These are phyloP conservation scores for Odontamblyopus rebecca DNA, from an alignment of 2,797 vertebrate genomes.

Conservation along the genomic window DNA sequence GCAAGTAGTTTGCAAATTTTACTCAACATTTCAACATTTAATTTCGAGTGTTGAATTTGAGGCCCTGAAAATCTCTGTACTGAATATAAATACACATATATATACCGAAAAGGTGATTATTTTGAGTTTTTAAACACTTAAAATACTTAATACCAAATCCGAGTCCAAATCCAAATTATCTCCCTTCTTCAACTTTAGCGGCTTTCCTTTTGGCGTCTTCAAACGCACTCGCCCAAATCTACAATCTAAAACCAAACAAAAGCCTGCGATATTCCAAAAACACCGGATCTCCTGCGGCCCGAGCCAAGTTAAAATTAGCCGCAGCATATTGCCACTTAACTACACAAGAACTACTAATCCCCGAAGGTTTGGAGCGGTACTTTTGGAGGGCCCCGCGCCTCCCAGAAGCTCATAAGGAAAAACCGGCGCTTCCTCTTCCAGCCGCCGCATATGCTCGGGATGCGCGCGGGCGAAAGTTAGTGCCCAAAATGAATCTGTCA, in stretches of 20 bases:
- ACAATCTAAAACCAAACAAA: constrained; percentile 2
- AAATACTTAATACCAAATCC: too few relatives aligned
- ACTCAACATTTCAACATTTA: too few relatives aligned
- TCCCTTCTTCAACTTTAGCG: neutral
- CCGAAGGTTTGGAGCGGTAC: neutral
- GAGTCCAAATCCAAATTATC: too few relatives aligned
- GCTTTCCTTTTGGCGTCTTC: too few relatives aligned
- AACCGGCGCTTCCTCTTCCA: neutral
- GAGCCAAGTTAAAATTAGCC: constrained; percentile 10
- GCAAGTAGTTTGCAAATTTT: too few relatives aligned
- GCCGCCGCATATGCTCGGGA: constrained; percentile 34
- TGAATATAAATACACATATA: too few relatives aligned
- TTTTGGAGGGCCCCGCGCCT: neutral
- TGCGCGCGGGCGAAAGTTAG: constrained; percentile 41
- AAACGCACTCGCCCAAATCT: too few relatives aligned
- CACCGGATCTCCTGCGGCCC: neutral
- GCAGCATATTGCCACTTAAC: constrained; percentile 8
- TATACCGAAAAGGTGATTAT: too few relatives aligned
- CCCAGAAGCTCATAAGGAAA: neutral
- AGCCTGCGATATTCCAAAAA: neutral
- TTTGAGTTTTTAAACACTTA: too few relatives aligned
- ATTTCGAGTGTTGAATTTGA: too few relatives aligned
- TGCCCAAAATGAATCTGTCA: constrained; percentile 45
- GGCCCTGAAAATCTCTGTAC: too few relatives aligned
- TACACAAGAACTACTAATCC: constrained; percentile 4